Evolutionary conservation across 2,888 invertebrate genomes (phyloP).

Genomic region (Monochamus alternatus): DNA sequence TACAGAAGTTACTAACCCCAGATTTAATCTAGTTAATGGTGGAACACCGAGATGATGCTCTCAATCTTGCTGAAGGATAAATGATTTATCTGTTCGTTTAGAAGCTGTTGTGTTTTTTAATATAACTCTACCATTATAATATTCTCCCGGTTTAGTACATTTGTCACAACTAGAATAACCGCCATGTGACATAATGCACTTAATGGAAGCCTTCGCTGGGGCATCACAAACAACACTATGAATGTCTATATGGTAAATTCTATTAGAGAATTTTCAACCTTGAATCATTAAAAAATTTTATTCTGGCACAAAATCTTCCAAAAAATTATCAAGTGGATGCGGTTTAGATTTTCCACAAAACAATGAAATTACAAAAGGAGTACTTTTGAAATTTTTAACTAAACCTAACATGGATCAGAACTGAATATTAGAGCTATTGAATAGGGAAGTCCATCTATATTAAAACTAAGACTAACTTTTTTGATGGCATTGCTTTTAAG

Average conservation of each 20-base stretch:
- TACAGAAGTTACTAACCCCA: conserved; percentile 37
- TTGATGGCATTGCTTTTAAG: not conserved
- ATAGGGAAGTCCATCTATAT: conserved; percentile 41
- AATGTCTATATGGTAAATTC: not conserved
- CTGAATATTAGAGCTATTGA: conserved; percentile 32
- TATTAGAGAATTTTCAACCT: not conserved
- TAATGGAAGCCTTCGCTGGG: conserved; percentile 30
- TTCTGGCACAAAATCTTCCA: conserved; percentile 23
- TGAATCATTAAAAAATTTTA: not conserved
- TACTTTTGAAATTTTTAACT: conserved; percentile 27
- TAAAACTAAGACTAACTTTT: conserved; percentile 3
- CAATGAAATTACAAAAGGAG: conserved; percentile 35
- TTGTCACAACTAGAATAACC: conserved; percentile 43
- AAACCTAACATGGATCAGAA: conserved; percentile 39
- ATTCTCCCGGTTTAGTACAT: conserved; percentile 6
- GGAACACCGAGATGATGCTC: conserved; percentile 46
- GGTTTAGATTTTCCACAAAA: conserved; percentile 38
- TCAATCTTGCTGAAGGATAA: conserved; percentile 16
- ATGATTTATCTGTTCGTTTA: conserved; percentile 43
- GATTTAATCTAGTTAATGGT: conserved; percentile 39
- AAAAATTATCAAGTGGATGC: conserved; percentile 23
- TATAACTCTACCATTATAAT: conserved; percentile 46
- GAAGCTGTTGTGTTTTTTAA: too few relatives aligned
- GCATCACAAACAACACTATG: not conserved
- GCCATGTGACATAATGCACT: conserved; percentile 47